phyloP scores from a whole-genome alignment of 37 sponge, comb jelly and placozoan genomes.

The Aplysina aerophoba region DNA sequence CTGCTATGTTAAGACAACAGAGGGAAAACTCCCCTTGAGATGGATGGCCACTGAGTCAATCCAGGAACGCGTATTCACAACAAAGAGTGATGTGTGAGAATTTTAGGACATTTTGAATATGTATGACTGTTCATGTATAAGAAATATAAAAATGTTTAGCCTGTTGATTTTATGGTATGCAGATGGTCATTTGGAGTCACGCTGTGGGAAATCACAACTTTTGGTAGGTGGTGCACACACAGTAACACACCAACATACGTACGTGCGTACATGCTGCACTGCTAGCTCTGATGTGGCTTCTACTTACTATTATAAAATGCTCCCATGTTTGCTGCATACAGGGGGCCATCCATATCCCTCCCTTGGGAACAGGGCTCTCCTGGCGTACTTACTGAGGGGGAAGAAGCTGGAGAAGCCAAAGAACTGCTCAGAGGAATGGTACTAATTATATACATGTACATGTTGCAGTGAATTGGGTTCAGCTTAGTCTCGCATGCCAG shows the following conservation, averaged over 20 bases:
- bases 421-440: constrained; percentile 69
- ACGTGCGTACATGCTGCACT: not conserved
- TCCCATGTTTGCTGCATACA: not conserved
- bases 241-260: not conserved
- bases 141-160: no score
- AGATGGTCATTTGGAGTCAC: constrained; percentile 73
- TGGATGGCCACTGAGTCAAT: constrained; percentile 82
- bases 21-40: constrained; percentile 63
- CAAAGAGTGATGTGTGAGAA: constrained; percentile 70
- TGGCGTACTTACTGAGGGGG: constrained; percentile 28
- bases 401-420: constrained; percentile 56
- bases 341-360: constrained; percentile 33
- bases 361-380: constrained; percentile 5
- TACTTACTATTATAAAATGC: no score
- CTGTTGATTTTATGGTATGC: no score
- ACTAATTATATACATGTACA: not conserved
- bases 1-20: constrained; percentile 61
- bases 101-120: constrained; percentile 37
- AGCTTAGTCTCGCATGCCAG: no score
- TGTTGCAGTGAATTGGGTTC: no score
- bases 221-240: constrained; percentile 39
- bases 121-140: not conserved
- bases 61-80: constrained; percentile 56
- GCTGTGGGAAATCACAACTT: constrained; percentile 78
- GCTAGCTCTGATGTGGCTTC: not conserved